A percentile compares a stretch with the other conserved stretches of the same genome.
phyloP scores from a whole-genome alignment of 2,888 invertebrate genomes.

The Heliconius charithonia region DNA sequence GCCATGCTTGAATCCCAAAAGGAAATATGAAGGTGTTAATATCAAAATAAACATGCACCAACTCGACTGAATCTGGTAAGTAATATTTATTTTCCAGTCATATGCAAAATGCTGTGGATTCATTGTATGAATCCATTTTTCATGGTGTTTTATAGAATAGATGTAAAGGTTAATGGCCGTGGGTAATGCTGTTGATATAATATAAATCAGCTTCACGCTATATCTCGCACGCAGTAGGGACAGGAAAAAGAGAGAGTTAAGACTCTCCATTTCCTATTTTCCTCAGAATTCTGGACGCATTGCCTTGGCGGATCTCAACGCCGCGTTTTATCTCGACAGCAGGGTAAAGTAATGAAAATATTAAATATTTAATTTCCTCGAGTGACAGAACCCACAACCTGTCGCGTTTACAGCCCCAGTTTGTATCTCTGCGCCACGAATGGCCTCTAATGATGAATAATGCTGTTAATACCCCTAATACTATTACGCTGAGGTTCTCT shows the following conservation, averaged over 20 bases:
- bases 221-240: too few species aligned
- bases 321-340: too few species aligned
- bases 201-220: too few species aligned
- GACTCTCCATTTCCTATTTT: too few species aligned
- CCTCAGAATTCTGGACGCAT: too few species aligned
- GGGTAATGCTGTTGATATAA: conserved; percentile 25
- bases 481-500: conserved; percentile 28
- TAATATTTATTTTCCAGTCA: conserved; percentile 44
- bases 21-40: conserved; percentile 71
- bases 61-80: conserved; percentile 59
- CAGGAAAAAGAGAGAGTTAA: too few species aligned
- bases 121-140: background rate
- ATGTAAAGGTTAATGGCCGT: conserved; percentile 7
- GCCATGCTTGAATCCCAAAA: conserved; percentile 63
- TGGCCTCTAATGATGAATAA: background rate
- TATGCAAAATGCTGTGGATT: background rate
- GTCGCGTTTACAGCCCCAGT: too few species aligned
- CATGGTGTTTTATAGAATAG: background rate
- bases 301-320: too few species aligned
- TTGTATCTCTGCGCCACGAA: too few species aligned
- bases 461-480: conserved; percentile 35
- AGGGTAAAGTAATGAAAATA: too few species aligned
- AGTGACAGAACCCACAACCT: too few species aligned
- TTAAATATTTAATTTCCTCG: too few species aligned
- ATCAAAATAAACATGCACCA: conserved; percentile 76